Percentiles rank a stretch among this genome's conserved stretches.
These are phyloP conservation scores for Sycophaga agraensis DNA, from an alignment of 1,140 invertebrate genomes.

Conservation along the genomic window DNA sequence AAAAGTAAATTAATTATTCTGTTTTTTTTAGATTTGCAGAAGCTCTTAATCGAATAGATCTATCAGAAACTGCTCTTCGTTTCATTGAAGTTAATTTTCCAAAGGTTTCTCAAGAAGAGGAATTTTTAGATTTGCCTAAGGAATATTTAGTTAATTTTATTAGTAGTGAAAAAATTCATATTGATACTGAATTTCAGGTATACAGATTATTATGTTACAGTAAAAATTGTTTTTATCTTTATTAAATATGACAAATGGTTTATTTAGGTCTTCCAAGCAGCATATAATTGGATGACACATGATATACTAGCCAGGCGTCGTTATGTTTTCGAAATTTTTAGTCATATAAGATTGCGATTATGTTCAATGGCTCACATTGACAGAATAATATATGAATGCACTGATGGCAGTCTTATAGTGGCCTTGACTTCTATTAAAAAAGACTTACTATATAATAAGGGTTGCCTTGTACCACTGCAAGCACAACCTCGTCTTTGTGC, in stretches of 20 bases:
- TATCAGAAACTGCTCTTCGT: slow-evolving; percentile 77
- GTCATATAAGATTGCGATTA: slow-evolving; percentile 80
- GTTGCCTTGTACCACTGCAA: slow-evolving; percentile 73
- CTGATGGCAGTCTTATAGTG: slow-evolving; percentile 78
- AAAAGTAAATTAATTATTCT: background rate
- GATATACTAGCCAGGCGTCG: slow-evolving; percentile 77
- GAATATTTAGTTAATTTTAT: slow-evolving; percentile 79
- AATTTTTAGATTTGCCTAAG: slow-evolving; percentile 84
- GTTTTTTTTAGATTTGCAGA: slow-evolving; percentile 77
- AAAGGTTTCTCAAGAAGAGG: slow-evolving; percentile 78
- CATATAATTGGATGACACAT: slow-evolving; percentile 86
- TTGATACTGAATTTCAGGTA: slow-evolving; percentile 87
- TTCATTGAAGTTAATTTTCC: slow-evolving; percentile 90
- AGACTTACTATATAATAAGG: slow-evolving; percentile 77
- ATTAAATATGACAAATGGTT: background rate
- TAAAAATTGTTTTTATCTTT: background rate
- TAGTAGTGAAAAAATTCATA: slow-evolving; percentile 84
- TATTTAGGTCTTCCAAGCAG: slow-evolving; percentile 80
- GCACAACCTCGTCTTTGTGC: slow-evolving; percentile 78
- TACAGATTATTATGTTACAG: no score
- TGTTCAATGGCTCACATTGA: slow-evolving; percentile 82
- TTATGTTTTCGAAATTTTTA: slow-evolving; percentile 85
- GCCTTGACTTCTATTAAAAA: slow-evolving; percentile 79
- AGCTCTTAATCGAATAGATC: slow-evolving; percentile 81
- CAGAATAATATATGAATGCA: slow-evolving; percentile 76